Percentiles rank a stretch among this genome's conserved stretches.
Conservation (phyloP, 2,113 vertebrate genomes). For the Phasianus colchicus region DNA sequence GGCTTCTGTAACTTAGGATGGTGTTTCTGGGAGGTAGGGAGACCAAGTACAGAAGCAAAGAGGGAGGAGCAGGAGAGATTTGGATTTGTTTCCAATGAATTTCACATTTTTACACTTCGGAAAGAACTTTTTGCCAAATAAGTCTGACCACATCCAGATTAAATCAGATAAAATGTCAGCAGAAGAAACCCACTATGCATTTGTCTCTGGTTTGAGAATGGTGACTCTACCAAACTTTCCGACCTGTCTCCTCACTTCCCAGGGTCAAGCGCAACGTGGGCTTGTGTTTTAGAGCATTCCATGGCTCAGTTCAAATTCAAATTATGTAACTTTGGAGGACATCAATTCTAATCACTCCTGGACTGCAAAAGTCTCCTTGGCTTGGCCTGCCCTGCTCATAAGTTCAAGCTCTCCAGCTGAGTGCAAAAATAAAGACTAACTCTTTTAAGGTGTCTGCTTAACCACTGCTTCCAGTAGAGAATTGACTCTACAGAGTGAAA, state of each 20-base stretch:
- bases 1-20: neutral
- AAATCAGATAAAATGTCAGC: neutral
- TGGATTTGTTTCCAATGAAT: neutral
- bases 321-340: neutral
- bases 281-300: neutral
- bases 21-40: neutral
- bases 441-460: neutral
- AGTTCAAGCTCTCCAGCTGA: neutral
- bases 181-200: neutral
- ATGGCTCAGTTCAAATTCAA: neutral
- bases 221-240: neutral
- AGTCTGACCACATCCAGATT: neutral
- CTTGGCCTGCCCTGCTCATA: neutral
- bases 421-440: neutral
- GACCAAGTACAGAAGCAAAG: neutral
- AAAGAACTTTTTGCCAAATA: neutral
- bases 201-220: neutral
- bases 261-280: accelerated
- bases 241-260: neutral
- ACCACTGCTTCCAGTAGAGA: neutral
- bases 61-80: neutral
- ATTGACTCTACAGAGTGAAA: neutral
- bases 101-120: neutral
- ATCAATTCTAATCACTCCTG: neutral
- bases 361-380: neutral